These are phyloP conservation scores for Erebia epiphron DNA, from an alignment of 2,888 invertebrate genomes.

Conservation along the genomic window DNA sequence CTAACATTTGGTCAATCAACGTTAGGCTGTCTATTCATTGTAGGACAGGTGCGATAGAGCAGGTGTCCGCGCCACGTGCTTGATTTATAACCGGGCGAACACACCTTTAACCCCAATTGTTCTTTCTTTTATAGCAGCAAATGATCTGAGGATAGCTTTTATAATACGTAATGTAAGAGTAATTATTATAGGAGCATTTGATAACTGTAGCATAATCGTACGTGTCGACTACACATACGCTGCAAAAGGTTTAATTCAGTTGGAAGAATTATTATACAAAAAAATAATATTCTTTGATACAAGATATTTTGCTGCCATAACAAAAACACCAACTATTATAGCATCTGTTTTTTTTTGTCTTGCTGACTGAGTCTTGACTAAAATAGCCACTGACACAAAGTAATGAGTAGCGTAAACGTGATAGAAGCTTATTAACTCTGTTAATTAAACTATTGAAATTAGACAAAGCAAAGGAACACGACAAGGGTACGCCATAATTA, in stretches of 20 bases:
- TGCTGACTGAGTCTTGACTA: neutral
- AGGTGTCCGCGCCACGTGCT: conserved; percentile 12
- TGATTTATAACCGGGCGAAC: neutral
- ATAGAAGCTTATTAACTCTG: neutral
- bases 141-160: neutral
- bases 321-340: too few species aligned
- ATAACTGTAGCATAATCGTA: too few species aligned
- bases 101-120: conserved; percentile 6
- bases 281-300: too few species aligned
- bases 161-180: too few species aligned
- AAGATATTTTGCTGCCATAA: too few species aligned
- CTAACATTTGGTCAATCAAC: conserved; percentile 10
- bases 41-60: conserved; percentile 1
- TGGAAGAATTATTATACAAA: too few species aligned
- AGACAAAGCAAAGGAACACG: neutral
- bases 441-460: neutral
- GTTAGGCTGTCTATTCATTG: neutral
- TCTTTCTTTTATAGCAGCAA: neutral
- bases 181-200: too few species aligned
- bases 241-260: too few species aligned
- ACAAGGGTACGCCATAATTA: neutral
- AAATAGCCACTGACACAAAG: neutral
- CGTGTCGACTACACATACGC: too few species aligned
- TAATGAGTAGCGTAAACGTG: neutral
- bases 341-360: too few species aligned